Conservation (phyloP, 2,797 vertebrate species). For the Melanotaenia parkinsoni region DNA sequence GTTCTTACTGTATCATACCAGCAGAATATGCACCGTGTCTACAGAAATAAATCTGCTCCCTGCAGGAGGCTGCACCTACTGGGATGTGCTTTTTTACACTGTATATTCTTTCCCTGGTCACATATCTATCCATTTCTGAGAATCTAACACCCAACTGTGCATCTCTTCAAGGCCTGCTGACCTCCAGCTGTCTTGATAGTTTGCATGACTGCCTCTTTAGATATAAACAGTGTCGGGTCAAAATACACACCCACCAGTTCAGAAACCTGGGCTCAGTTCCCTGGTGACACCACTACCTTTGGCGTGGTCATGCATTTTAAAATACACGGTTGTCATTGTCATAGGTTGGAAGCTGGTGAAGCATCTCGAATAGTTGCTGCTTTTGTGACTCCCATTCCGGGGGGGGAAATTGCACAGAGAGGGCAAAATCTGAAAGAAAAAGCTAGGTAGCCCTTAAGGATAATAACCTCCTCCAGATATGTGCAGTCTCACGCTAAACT, state of each 20-base stretch:
- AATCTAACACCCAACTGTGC: conserved; percentile 64
- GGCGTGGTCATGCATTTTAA: conserved; percentile 40
- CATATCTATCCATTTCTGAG: conserved; percentile 54
- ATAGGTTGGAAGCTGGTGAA: conserved; percentile 44
- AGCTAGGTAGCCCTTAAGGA: conserved; percentile 16
- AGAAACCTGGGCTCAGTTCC: conserved; percentile 52
- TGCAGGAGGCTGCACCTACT: conserved; percentile 55
- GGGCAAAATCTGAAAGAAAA: conserved; percentile 12
- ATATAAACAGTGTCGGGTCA: conserved; percentile 58
- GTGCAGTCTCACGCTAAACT: conserved; percentile 5
- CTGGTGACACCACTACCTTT: conserved; percentile 36
- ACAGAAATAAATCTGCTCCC: conserved; percentile 56
- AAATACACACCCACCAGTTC: conserved; percentile 50
- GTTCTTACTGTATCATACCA: conserved; percentile 43
- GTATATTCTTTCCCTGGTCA: conserved; percentile 48
- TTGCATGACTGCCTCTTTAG: conserved; percentile 64
- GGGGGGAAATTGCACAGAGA: conserved; percentile 14
- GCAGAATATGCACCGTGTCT: conserved; percentile 45
- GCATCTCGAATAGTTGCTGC: conserved; percentile 27
- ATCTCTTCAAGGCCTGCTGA: conserved; percentile 58
- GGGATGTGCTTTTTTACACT: conserved; percentile 49
- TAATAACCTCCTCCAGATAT: conserved; percentile 12
- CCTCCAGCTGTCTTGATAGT: conserved; percentile 59
- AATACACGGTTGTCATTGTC: conserved; percentile 46
- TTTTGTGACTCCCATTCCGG: conserved; percentile 22